phyloP scores from a whole-genome alignment of 2,113 vertebrate genomes.

The Chloropsis cyanopogon region DNA sequence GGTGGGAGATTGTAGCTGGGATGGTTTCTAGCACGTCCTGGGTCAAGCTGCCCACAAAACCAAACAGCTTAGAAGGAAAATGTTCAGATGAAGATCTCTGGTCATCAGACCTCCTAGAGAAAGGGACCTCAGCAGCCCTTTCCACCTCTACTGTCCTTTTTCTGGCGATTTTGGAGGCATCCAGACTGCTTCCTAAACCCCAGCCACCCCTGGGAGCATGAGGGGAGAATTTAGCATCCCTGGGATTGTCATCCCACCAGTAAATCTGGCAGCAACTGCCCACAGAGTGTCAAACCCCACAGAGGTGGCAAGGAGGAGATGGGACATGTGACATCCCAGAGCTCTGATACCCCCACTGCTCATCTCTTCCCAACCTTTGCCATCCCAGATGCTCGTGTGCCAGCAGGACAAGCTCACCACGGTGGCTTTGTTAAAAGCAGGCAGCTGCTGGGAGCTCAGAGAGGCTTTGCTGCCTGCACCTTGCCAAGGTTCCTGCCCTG shows the following conservation, averaged over 20 bases:
- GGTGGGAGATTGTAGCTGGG: neutral
- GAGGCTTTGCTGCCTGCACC: neutral
- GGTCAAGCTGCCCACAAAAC: neutral
- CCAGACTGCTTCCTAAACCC: rapidly evolving
- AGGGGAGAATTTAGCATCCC: neutral
- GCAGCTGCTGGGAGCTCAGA: neutral
- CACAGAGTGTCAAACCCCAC: rapidly evolving
- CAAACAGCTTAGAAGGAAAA: neutral
- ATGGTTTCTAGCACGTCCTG: neutral
- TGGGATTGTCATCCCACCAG: neutral
- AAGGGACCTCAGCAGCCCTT: neutral
- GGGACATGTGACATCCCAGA: neutral
- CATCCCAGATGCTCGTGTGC: rapidly evolving
- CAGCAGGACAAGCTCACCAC: neutral
- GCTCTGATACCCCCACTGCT: neutral
- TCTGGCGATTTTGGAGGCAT: rapidly evolving
- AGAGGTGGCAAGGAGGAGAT: neutral
- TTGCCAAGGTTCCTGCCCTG: neutral
- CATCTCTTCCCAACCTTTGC: rapidly evolving
- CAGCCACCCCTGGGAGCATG: rapidly evolving
- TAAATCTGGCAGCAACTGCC: neutral
- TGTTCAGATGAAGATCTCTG: neutral
- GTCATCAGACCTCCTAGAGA: neutral
- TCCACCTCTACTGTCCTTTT: neutral
- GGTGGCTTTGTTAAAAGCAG: rapidly evolving